These are phyloP conservation scores for Caenorhabditis japonica DNA, from an alignment of 2,888 invertebrate species.

Conservation along the genomic window DNA sequence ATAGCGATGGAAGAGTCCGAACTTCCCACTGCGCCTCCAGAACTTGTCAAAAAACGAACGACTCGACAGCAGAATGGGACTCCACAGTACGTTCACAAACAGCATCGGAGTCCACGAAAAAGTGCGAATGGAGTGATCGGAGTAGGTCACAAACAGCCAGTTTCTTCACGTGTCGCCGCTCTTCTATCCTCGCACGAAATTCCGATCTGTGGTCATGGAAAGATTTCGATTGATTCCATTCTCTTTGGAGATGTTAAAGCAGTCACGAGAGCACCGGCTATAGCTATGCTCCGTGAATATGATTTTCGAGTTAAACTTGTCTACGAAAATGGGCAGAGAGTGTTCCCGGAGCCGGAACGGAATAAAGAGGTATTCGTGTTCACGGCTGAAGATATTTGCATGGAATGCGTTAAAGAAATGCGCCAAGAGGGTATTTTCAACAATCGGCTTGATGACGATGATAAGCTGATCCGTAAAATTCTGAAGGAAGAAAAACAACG, in stretches of 20 bases:
- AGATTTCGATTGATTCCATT: conserved; percentile 66
- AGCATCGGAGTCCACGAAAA: conserved; percentile 14
- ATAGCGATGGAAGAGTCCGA: conserved; percentile 33
- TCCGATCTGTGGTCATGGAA: conserved; percentile 68
- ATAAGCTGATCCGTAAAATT: conserved; percentile 45
- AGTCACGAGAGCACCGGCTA: conserved; percentile 61
- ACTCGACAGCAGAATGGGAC: conserved; percentile 39
- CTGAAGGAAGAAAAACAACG: conserved; percentile 56
- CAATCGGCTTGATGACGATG: conserved; percentile 54
- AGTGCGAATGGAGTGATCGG: conserved; percentile 6
- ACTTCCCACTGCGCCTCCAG: conserved; percentile 12
- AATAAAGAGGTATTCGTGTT: conserved; percentile 40
- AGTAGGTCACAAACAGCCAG: conserved; percentile 11
- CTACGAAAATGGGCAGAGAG: conserved; percentile 26
- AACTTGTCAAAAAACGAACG: conserved; percentile 10
- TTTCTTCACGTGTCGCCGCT: conserved; percentile 32
- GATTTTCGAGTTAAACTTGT: conserved; percentile 36
- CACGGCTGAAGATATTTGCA: conserved; percentile 65
- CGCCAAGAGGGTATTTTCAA: conserved; percentile 63
- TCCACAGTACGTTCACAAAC: conserved; percentile 18
- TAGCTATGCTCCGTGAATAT: conserved; percentile 61
- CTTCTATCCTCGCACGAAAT: conserved; percentile 45
- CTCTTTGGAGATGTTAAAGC: conserved; percentile 71
- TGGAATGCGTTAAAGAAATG: conserved; percentile 63
- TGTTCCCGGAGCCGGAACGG: conserved; percentile 34